These are phyloP conservation scores for Drosophila nannoptera DNA, from an alignment of 1,140 invertebrate species.

Conservation along the genomic window DNA sequence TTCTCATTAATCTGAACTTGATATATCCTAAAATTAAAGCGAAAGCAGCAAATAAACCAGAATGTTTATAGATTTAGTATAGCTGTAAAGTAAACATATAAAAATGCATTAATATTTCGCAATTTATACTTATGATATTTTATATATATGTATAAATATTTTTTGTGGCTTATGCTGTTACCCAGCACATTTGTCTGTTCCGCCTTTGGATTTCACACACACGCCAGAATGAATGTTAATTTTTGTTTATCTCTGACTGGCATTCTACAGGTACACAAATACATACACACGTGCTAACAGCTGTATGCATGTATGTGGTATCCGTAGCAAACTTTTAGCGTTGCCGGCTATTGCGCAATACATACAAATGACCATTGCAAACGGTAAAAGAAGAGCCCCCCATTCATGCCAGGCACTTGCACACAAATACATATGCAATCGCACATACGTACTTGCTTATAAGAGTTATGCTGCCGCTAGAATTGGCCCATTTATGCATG, in stretches of 20 bases:
- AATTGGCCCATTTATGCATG: neutral
- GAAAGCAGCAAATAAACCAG: neutral
- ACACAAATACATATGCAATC: neutral
- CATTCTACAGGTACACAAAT: conserved; percentile 12
- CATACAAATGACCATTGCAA: neutral
- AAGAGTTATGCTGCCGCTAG: conserved; percentile 3
- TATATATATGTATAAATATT: neutral
- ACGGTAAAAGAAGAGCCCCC: neutral
- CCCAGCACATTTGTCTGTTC: conserved; percentile 6
- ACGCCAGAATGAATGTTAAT: conserved; percentile 62
- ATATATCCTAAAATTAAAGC: neutral
- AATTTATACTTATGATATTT: neutral
- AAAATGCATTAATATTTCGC: conserved; percentile 1
- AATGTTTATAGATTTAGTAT: conserved; percentile 5
- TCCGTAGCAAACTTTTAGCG: neutral
- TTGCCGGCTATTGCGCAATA: conserved; percentile 21
- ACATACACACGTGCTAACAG: neutral
- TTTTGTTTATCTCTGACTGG: conserved; percentile 47
- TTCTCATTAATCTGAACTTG: neutral
- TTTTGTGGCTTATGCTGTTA: neutral
- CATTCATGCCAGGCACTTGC: neutral
- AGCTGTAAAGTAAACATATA: neutral
- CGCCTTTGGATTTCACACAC: conserved; percentile 39
- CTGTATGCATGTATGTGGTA: neutral
- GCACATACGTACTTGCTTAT: neutral